A percentile compares a stretch with the other conserved stretches of the same genome.
These are phyloP conservation scores for Hylyphantes graminicola DNA, from an alignment of 1,140 invertebrate genomes.

Conservation along the genomic window DNA sequence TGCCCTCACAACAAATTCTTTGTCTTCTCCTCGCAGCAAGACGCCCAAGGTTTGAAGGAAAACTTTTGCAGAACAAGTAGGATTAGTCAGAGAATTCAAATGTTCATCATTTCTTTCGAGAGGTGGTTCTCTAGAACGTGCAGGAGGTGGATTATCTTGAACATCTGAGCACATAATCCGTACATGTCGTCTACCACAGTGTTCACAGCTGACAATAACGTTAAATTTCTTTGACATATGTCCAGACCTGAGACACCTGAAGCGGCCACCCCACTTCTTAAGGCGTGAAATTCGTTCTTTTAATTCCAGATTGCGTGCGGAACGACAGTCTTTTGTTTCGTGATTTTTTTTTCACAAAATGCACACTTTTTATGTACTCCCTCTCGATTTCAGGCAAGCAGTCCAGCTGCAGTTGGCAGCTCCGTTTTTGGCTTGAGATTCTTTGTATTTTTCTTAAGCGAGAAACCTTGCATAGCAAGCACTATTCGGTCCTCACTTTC, in stretches of 20 bases:
- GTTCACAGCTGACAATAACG: background rate
- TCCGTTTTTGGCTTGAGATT: background rate
- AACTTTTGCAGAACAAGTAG: background rate
- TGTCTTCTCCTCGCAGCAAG: background rate
- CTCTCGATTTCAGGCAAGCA: background rate
- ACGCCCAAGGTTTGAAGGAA: constrained; percentile 12
- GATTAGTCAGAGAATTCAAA: background rate
- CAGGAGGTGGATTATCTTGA: background rate
- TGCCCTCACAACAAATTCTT: constrained; percentile 16
- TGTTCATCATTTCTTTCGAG: background rate
- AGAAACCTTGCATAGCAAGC: background rate
- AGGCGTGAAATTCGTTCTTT: background rate
- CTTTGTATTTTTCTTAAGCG: background rate
- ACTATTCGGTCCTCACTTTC: background rate
- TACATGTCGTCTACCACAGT: background rate
- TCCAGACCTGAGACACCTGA: background rate
- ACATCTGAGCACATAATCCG: background rate
- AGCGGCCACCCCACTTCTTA: background rate
- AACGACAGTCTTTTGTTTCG: background rate
- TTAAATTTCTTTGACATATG: background rate
- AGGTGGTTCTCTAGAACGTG: background rate
- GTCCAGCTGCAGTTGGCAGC: background rate
- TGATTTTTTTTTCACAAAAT: background rate
- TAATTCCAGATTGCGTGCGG: background rate
- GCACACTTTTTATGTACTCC: background rate